These are phyloP conservation scores for Salarias fasciatus DNA, from an alignment of 2,797 vertebrate genomes.

Conservation along the genomic window DNA sequence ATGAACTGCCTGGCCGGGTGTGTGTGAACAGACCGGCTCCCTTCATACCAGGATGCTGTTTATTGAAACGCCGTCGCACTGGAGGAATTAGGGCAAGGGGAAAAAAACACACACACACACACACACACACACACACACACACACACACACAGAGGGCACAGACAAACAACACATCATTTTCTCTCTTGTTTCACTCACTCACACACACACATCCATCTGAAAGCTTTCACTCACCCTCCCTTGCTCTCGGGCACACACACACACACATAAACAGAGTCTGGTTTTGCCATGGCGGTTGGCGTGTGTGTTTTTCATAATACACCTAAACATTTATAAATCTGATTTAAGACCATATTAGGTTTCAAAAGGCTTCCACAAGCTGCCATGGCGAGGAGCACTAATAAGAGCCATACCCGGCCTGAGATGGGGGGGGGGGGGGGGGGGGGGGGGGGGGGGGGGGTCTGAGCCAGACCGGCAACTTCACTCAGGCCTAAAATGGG, in stretches of 20 bases:
- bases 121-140: background rate
- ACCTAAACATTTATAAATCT: conserved; percentile 90
- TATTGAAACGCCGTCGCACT: conserved; percentile 77
- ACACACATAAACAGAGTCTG: conserved; percentile 54
- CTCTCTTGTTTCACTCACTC: conserved; percentile 57
- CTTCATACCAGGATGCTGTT: conserved; percentile 69
- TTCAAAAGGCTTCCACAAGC: conserved; percentile 82
- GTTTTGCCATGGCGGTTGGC: conserved; percentile 47
- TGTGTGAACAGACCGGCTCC: conserved; percentile 51
- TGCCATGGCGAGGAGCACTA: conserved; percentile 76
- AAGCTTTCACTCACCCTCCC: conserved; percentile 33
- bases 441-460: conserved; percentile 30
- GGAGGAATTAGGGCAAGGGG: conserved; percentile 70
- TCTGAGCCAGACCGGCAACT: conserved; percentile 14
- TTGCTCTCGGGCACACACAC: background rate
- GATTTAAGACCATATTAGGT: conserved; percentile 87
- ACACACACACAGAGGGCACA: conserved; percentile 40
- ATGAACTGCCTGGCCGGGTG: conserved; percentile 51
- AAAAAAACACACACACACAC: conserved; percentile 30
- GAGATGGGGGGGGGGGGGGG: conserved; percentile 38
- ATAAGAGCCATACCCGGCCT: conserved; percentile 81
- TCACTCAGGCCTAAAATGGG: conserved; percentile 35
- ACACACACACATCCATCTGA: conserved; percentile 5
- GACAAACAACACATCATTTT: conserved; percentile 64
- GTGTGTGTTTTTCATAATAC: conserved; percentile 85